Conservation (phyloP, 2,888 invertebrate species). For the Saturnia pavonia region DNA sequence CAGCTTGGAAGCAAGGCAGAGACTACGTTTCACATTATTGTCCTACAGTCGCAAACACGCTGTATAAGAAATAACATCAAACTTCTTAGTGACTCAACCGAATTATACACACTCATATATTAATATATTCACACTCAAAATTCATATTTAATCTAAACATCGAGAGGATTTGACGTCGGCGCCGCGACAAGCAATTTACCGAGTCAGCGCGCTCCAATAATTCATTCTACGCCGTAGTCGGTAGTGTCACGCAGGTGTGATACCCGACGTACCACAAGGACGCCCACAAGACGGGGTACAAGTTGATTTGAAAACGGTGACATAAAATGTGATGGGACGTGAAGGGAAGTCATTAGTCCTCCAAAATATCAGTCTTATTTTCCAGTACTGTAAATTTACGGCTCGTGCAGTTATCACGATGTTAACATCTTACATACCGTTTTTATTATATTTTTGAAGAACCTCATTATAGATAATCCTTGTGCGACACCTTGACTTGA, state of each 20-base stretch:
- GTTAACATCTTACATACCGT: too few species aligned
- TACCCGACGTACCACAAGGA: slow-evolving; percentile 19
- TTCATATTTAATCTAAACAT: slow-evolving; percentile 14
- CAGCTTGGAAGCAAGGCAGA: too few species aligned
- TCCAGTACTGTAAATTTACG: not conserved
- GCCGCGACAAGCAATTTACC: slow-evolving; percentile 39
- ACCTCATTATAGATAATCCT: too few species aligned
- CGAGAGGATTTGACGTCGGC: slow-evolving; percentile 9
- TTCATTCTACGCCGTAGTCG: not conserved
- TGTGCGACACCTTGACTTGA: too few species aligned
- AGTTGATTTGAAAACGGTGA: not conserved
- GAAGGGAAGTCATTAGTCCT: not conserved
- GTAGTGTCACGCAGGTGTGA: slow-evolving; percentile 25
- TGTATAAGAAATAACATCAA: not conserved
- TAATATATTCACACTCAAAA: slow-evolving; percentile 13
- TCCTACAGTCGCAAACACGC: not conserved
- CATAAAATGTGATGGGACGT: not conserved
- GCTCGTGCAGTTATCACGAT: too few species aligned
- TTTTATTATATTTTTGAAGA: too few species aligned
- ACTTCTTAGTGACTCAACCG: slow-evolving; percentile 4
- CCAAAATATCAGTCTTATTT: not conserved
- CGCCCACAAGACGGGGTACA: not conserved
- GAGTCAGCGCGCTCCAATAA: slow-evolving; percentile 35
- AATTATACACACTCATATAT: too few species aligned
- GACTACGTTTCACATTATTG: too few species aligned